Evolutionary conservation across 2,888 invertebrate genomes (phyloP), one percentile per base, ranked within the genome.

Genomic region (Laothoe populi): DNA sequence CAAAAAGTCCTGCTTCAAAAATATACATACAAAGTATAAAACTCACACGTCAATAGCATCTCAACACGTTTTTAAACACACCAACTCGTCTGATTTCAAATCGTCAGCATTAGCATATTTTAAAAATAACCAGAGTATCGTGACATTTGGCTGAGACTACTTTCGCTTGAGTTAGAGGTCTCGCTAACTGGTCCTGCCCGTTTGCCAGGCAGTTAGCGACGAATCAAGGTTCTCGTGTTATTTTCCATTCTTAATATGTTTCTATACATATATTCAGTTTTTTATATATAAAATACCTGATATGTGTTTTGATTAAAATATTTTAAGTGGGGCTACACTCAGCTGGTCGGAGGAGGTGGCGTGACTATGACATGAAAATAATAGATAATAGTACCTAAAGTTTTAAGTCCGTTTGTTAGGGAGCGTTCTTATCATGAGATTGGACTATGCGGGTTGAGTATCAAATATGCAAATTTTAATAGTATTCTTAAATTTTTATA

Each of bases 71-170:
- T 53, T 53, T 58, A 42, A 58, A 45, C 42, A 59, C 31, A 59
- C 59, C 63, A 66, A 53, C 31, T 35, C 53, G 53, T 66, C 58
- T 62, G 77, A 70, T 64, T 79, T 67, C 75, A 77, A 79, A 81
- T 75, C 63, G 61, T 61, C 63, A 63, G 53, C 35, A 86, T 86
- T 86, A 80, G 68, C 85, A 86, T 86, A 82, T 71, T 77, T 76
- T 79, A 79, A 74, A 71, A 75, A 65, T 62, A 66, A 69, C 82
- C 74, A 73, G 69, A 75, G 49, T 65, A 67, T 59, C 66, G 69
- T 76, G 84, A 81, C 78, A 81, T 79, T 76, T 75, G 66, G 40
- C 57, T 35, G 45, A 35, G 57, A 61, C 65, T 63, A 68, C 67
- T 67, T 66, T 60, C 59, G 63, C 67, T 62, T 60, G n/a, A 45